Base-by-base conservation (phyloP, 2,888 invertebrate species). In the Lottia scabra region DNA sequence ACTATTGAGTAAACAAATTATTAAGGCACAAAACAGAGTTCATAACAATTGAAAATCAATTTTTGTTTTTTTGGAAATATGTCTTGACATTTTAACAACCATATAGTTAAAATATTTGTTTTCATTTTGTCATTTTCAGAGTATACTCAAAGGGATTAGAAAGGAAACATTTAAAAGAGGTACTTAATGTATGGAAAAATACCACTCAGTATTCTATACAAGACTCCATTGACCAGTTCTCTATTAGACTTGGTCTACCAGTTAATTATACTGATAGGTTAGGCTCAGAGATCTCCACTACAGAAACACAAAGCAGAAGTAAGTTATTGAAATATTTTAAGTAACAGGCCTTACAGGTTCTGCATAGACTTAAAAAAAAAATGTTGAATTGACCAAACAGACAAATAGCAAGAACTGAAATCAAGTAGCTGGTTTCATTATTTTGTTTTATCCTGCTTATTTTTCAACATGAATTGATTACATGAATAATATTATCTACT, bases 141-240 rank as follows among this genome's bases (percentile, higher is more conserved):
- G 82, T 83, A 30, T 83, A 85, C 75, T 78, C 83, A 71, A 81
- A 80, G 71, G 77, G 79, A 15, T 71, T 79, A 16, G 68, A 71
- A 15, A 74, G 79, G 12, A 76, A 78, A 43, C 72, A 82, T 15
- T 68, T 82, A 63, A 73, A 74, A 23, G 81, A 78, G 63, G 74
- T 81, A n/a, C 64, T 85, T 15, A 73, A 73, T 46, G 81, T 76
- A 62, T 85, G 85, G 85, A 79, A 80, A 38, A 56, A 65, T 8
- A 64, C 75, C 16, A 75, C 82, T 45, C 72, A 80, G 48, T 64
- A 63, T 43, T 77, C 79, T 62, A 72, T 83, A 44, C 64, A 74
- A 38, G 79, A 79, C 46, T 83, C 85, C 65, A 80, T 85, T n/a
- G 72, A 80, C 15, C 80, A 76, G 63, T 85, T 85, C 75, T 80